Percentiles rank a stretch among this genome's conserved stretches.
phyloP scores from a whole-genome alignment of 2,113 vertebrate species.

The Perca fluviatilis region DNA sequence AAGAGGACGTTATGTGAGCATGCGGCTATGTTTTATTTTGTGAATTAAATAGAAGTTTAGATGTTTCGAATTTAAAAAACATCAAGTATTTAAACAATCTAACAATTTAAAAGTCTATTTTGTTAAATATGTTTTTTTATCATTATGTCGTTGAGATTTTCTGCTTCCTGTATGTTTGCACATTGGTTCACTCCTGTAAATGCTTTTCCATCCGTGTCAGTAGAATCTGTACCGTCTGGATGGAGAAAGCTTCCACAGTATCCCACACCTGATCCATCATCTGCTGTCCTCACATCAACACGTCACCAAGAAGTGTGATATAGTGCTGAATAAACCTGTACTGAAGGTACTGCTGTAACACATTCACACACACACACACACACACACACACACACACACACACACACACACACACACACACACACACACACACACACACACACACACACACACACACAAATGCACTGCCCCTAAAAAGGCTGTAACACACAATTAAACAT shows the following conservation, averaged over 20 bases:
- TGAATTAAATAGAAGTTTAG: not conserved
- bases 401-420: not conserved
- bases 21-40: not conserved
- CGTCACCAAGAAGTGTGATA: constrained; percentile 90
- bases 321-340: constrained; percentile 87
- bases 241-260: constrained; percentile 89
- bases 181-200: constrained; percentile 4
- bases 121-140: not conserved
- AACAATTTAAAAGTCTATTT: not conserved
- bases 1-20: not conserved
- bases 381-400: not conserved
- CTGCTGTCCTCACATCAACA: constrained; percentile 86
- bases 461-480: too few relatives aligned
- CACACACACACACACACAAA: not conserved
- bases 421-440: constrained; percentile 2
- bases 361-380: not conserved
- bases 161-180: not conserved
- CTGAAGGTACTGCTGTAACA: constrained; percentile 81
- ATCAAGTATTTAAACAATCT: not conserved
- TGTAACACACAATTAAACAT: too few relatives aligned
- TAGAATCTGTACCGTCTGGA: constrained; percentile 94
- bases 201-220: constrained; percentile 54
- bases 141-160: not conserved
- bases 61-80: not conserved
- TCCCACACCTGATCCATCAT: constrained; percentile 91